Conservation (phyloP, 2,888 invertebrate species). For the Epinotia bilunana region DNA sequence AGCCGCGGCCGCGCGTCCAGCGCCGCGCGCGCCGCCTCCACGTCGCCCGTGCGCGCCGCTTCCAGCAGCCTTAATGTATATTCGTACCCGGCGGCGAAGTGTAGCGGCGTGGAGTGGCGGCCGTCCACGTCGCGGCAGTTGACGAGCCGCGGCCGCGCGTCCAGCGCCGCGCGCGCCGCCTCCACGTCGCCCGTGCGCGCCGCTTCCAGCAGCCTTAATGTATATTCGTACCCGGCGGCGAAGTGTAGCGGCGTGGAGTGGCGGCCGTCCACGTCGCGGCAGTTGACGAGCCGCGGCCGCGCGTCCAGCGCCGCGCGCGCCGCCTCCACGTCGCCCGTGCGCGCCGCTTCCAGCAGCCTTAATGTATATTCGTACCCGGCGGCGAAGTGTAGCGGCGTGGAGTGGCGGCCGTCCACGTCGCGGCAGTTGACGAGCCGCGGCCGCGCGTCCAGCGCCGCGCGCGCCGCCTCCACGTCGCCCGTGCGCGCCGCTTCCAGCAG, state of each 20-base stretch:
- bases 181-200: conserved; percentile 97
- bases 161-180: conserved; percentile 89
- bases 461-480: conserved; percentile 95
- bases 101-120: conserved; percentile 95
- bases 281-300: conserved; percentile 94
- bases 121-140: conserved; percentile 98
- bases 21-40: conserved; percentile 91
- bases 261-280: conserved; percentile 96
- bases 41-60: conserved; percentile 96
- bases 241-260: conserved; percentile 98
- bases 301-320: conserved; percentile 89
- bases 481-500: conserved; percentile 97
- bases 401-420: conserved; percentile 96
- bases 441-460: conserved; percentile 88
- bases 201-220: conserved; percentile 89
- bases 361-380: conserved; percentile 85
- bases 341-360: conserved; percentile 93
- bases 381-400: conserved; percentile 98
- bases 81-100: conserved; percentile 94
- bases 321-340: conserved; percentile 95
- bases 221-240: conserved; percentile 89
- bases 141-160: conserved; percentile 91
- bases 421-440: conserved; percentile 96
- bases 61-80: conserved; percentile 86
- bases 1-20: conserved; percentile 90